Conservation (phyloP, 2,797 vertebrate species). For the Vultur gryphus region DNA sequence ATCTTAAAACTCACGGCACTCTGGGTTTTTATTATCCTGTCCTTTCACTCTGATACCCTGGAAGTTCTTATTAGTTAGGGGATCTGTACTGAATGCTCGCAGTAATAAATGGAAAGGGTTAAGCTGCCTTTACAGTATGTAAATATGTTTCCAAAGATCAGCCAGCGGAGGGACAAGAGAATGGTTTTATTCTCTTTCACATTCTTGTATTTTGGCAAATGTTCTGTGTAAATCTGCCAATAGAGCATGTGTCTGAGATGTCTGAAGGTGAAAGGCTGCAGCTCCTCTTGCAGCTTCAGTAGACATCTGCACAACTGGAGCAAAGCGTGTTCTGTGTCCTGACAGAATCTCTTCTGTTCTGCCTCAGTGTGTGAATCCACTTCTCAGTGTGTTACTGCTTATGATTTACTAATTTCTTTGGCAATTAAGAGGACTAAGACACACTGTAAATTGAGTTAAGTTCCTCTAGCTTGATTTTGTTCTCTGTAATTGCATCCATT, state of each 20-base stretch:
- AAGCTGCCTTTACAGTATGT: not conserved
- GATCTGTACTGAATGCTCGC: not conserved
- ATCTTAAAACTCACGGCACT: not conserved
- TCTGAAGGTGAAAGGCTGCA: not conserved
- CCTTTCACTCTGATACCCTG: not conserved
- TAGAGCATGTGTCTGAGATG: not conserved
- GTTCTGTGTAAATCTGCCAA: not conserved
- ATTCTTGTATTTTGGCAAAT: not conserved
- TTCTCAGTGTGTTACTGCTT: not conserved
- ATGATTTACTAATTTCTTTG: not conserved
- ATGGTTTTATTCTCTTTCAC: not conserved
- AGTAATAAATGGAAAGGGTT: not conserved
- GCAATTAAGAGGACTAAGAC: not conserved
- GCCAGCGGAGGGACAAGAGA: not conserved
- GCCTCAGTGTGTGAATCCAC: not conserved
- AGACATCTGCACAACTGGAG: not conserved
- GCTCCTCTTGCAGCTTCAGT: not conserved
- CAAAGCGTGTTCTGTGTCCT: not conserved
- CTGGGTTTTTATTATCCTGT: not conserved
- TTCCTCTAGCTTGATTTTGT: not conserved
- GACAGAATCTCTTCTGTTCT: not conserved
- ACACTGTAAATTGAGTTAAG: not conserved
- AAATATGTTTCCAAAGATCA: not conserved
- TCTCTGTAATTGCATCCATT: not conserved
- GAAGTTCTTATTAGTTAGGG: not conserved